A percentile compares a stretch with the other conserved stretches of the same genome.
These are phyloP conservation scores for Rhinatrema bivittatum DNA, from an alignment of 2,797 vertebrate species.

Conservation along the genomic window DNA sequence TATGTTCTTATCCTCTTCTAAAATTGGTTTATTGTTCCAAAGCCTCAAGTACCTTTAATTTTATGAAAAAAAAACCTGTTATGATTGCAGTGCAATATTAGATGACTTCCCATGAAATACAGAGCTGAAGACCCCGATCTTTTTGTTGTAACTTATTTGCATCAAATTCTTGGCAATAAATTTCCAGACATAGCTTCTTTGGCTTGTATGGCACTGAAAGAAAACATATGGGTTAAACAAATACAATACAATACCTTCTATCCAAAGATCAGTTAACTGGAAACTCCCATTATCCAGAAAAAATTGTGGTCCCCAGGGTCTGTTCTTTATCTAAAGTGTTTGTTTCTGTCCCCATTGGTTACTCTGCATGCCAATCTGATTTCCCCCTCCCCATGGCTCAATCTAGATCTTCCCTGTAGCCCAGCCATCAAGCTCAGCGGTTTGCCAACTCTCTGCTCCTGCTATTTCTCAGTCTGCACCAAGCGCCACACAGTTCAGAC, in stretches of 20 bases:
- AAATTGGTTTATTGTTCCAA: too few species aligned
- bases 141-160: constrained; percentile 1
- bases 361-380: too few species aligned
- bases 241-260: not conserved
- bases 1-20: too few species aligned
- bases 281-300: too few species aligned
- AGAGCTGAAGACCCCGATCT: constrained; percentile 9
- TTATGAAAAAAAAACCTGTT: not conserved
- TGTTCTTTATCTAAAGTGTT: too few species aligned
- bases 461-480: too few species aligned
- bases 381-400: not conserved
- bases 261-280: not conserved
- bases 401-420: not conserved
- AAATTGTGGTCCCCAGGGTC: too few species aligned
- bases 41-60: constrained; percentile 26
- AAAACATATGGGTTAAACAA: not conserved
- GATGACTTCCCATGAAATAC: not conserved
- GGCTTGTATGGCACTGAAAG: too few species aligned
- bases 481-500: too few species aligned
- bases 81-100: constrained; percentile 15
- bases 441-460: too few species aligned
- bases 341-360: too few species aligned
- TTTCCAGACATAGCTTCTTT: not conserved
- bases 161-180: not conserved
- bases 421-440: too few species aligned